Evolutionary conservation across 2,113 vertebrate genomes (phyloP).

Genomic region (Eulemur rufifrons): DNA sequence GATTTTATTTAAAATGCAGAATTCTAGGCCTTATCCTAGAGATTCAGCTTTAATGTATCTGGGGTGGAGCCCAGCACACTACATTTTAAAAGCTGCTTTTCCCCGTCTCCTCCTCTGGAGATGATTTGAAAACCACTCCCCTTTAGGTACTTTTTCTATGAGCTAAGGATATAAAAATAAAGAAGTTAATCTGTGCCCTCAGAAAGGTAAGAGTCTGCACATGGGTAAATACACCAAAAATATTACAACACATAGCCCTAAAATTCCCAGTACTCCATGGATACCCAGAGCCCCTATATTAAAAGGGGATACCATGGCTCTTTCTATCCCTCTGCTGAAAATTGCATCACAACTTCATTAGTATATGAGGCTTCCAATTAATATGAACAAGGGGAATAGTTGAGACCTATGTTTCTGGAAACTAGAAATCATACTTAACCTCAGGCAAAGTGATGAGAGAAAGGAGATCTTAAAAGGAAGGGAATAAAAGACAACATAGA

Average conservation of each 20-base stretch:
- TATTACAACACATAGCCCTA: neutral
- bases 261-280: neutral
- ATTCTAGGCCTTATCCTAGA: neutral
- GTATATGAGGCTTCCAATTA: neutral
- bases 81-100: neutral
- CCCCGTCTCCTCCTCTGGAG: neutral
- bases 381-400: neutral
- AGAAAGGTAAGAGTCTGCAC: neutral
- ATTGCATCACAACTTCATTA: neutral
- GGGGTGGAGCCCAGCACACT: neutral
- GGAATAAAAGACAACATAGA: neutral
- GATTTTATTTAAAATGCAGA: constrained; percentile 23
- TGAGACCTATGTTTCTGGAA: neutral
- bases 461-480: neutral
- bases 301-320: neutral
- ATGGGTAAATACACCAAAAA: constrained; percentile 12
- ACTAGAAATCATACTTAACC: neutral
- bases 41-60: neutral
- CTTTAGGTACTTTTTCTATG: neutral
- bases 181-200: neutral
- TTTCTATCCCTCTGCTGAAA: neutral
- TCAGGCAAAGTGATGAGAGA: neutral
- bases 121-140: neutral
- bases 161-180: neutral
- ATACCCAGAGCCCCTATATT: neutral